Evolutionary conservation across 1,140 invertebrate species (phyloP).

Genomic region (Pseudomyrmex flavicornis): DNA sequence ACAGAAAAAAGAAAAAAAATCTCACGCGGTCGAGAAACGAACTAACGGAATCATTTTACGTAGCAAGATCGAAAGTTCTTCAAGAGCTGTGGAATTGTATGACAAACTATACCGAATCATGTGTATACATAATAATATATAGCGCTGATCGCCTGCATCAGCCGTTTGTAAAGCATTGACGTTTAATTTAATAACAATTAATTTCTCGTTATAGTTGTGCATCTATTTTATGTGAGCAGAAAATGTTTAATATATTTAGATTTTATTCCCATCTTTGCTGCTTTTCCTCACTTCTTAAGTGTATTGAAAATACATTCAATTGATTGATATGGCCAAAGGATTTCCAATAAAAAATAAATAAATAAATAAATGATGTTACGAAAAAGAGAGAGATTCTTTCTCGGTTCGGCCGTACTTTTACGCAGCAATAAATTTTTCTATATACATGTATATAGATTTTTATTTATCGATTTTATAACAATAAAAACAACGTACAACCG

Average conservation of each 20-base stretch:
- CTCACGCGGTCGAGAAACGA: constrained; percentile 57
- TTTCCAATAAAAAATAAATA: constrained; percentile 19
- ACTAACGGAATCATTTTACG: constrained; percentile 36
- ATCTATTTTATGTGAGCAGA: constrained; percentile 28
- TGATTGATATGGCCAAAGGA: constrained; percentile 1
- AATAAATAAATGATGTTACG: background rate
- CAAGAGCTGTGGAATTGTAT: constrained; percentile 50
- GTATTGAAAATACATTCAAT: background rate
- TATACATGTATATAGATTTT: too few relatives aligned
- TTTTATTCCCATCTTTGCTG: constrained; percentile 13
- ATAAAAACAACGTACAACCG: too few relatives aligned
- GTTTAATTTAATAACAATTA: constrained; percentile 57
- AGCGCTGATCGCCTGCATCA: constrained; percentile 50
- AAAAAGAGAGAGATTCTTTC: constrained; percentile 22
- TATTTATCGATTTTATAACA: too few relatives aligned
- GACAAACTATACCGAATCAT: constrained; percentile 46
- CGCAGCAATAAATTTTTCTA: constrained; percentile 15
- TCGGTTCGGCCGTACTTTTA: background rate
- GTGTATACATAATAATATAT: constrained; percentile 23
- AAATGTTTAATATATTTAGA: constrained; percentile 57
- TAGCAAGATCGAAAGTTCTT: constrained; percentile 29
- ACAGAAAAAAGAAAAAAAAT: constrained; percentile 23
- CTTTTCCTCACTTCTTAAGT: background rate
- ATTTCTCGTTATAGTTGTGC: constrained; percentile 7
- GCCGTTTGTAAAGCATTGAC: constrained; percentile 51